phyloP scores from a whole-genome alignment of 2,797 vertebrate species.

The Syngnathus acus region DNA sequence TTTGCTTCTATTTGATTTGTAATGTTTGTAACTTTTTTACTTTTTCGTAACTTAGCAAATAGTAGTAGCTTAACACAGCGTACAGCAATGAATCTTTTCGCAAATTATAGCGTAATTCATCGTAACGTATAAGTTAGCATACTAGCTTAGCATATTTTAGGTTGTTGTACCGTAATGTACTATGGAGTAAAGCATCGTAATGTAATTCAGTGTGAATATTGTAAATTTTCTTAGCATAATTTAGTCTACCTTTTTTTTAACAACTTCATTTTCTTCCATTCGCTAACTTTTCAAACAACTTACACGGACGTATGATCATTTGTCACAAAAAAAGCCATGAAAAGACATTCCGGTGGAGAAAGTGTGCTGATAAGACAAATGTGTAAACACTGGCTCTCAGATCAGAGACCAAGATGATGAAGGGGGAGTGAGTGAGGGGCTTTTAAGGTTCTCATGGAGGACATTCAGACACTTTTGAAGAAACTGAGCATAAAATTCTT shows the following conservation, averaged over 20 bases:
- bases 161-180: no score
- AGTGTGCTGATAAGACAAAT: slow-evolving; percentile 3
- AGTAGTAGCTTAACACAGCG: no score
- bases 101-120: no score
- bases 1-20: no score
- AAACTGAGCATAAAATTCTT: slow-evolving; percentile 1
- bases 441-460: neutral
- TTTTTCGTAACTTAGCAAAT: neutral
- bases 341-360: neutral
- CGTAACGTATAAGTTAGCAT: no score
- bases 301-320: slow-evolving; percentile 12
- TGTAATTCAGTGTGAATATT: no score
- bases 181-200: no score
- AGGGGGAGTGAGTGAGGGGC: neutral
- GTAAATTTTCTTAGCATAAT: no score
- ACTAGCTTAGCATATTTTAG: no score
- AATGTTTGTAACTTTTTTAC: neutral
- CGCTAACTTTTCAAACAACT: neutral
- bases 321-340: neutral
- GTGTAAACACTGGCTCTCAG: neutral
- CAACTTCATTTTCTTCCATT: neutral
- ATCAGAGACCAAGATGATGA: neutral
- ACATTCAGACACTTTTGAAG: slow-evolving; percentile 1
- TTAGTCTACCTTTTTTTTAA: neutral
- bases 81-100: no score